Evolutionary conservation across 2,888 invertebrate species (phyloP).

Genomic region (Patella caerulea): DNA sequence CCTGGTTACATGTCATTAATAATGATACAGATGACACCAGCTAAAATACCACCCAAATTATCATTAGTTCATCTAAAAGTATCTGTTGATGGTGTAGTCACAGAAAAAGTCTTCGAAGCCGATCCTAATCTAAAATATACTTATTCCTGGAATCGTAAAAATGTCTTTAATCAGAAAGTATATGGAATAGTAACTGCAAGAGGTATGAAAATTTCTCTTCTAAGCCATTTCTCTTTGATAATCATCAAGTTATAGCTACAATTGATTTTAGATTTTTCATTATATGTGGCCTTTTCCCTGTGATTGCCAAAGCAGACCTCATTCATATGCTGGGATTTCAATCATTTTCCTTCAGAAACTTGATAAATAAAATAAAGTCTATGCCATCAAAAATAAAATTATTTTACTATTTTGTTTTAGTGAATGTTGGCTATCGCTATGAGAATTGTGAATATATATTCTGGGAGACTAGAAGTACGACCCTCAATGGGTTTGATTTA

Average conservation of each 20-base stretch:
- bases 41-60: slow-evolving; percentile 61
- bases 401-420: slow-evolving; percentile 51
- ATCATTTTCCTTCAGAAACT: too few species aligned
- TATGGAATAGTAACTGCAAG: slow-evolving; percentile 96
- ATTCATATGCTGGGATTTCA: too few species aligned
- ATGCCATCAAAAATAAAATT: too few species aligned
- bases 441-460: slow-evolving; percentile 86
- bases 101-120: slow-evolving; percentile 94
- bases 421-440: slow-evolving; percentile 93
- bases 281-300: too few species aligned
- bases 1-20: slow-evolving; percentile 95
- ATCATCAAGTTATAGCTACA: background rate
- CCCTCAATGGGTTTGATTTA: slow-evolving; percentile 94
- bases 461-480: slow-evolving; percentile 96
- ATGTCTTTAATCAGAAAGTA: slow-evolving; percentile 97
- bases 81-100: slow-evolving; percentile 89
- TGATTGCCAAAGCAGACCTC: too few species aligned
- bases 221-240: background rate
- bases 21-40: slow-evolving; percentile 74
- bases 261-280: too few species aligned
- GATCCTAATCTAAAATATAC: slow-evolving; percentile 95
- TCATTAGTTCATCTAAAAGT: slow-evolving; percentile 88
- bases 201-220: slow-evolving; percentile 76
- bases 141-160: slow-evolving; percentile 97
- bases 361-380: too few species aligned